These are phyloP conservation scores for Sebastes taczanowskii DNA, from an alignment of 2,797 vertebrate genomes.

Conservation along the genomic window DNA sequence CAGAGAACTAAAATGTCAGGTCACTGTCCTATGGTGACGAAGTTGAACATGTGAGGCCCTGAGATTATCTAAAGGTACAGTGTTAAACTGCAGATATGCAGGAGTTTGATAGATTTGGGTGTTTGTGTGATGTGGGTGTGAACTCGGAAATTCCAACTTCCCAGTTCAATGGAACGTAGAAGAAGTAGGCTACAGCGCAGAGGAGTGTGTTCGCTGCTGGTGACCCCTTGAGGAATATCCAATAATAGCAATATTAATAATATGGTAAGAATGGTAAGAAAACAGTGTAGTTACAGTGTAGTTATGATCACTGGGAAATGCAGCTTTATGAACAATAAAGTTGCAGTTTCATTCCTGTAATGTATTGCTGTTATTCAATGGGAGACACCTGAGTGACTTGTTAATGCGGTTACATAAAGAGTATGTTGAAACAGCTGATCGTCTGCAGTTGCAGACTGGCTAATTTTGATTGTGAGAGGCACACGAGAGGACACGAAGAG, in stretches of 20 bases:
- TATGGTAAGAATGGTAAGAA: background rate
- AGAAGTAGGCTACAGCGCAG: background rate
- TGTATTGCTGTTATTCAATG: background rate
- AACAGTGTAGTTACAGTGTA: background rate
- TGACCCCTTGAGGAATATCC: background rate
- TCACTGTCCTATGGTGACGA: too few species aligned
- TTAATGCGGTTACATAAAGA: constrained; percentile 28
- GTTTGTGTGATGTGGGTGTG: background rate
- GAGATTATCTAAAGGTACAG: too few species aligned
- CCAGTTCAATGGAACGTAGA: too few species aligned
- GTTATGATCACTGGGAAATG: too few species aligned
- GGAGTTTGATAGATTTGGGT: background rate
- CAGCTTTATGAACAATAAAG: background rate
- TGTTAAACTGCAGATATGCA: too few species aligned
- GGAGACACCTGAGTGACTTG: background rate
- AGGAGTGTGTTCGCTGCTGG: background rate
- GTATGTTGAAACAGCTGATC: constrained; percentile 4
- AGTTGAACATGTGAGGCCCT: too few species aligned
- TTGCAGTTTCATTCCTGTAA: background rate
- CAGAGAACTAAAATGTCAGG: background rate
- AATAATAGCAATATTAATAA: background rate
- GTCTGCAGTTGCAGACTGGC: background rate
- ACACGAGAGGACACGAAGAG: background rate
- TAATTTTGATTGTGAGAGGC: constrained; percentile 11
- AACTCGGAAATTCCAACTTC: too few species aligned